phyloP scores from a whole-genome alignment of 2,797 vertebrate species.

The Malurus splendens region DNA sequence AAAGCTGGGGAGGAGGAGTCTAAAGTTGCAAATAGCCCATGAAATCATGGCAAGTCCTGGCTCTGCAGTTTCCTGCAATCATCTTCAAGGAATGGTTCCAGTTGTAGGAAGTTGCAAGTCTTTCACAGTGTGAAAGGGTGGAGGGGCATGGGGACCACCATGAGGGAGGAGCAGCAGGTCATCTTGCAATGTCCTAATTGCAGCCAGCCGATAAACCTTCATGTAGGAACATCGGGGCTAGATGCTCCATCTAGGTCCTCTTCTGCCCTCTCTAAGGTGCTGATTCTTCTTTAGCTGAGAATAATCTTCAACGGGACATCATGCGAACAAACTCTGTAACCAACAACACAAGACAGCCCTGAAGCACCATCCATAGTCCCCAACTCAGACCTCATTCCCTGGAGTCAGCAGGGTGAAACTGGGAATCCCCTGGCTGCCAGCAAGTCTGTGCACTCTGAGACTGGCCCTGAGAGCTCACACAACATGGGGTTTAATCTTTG shows the following conservation, averaged over 20 bases:
- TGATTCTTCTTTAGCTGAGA: conserved; percentile 39
- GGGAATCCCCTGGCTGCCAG: neutral
- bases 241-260: conserved; percentile 57
- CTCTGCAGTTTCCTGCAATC: conserved; percentile 37
- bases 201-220: conserved; percentile 66
- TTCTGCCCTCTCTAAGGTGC: conserved; percentile 57
- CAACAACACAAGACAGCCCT: conserved; percentile 8
- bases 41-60: conserved; percentile 58
- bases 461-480: neutral
- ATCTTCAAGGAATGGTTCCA: conserved; percentile 60
- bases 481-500: neutral
- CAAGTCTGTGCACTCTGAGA: rapidly evolving
- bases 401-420: neutral
- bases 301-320: conserved; percentile 90
- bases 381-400: neutral
- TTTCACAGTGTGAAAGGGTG: conserved; percentile 78
- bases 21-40: conserved; percentile 47
- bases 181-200: conserved; percentile 57
- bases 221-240: conserved; percentile 51
- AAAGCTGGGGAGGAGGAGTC: conserved; percentile 50
- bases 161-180: conserved; percentile 62
- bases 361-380: neutral
- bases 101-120: conserved; percentile 72
- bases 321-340: conserved; percentile 93
- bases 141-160: conserved; percentile 63